phyloP scores from a whole-genome alignment of 2,113 vertebrate species.

The Conger conger region DNA sequence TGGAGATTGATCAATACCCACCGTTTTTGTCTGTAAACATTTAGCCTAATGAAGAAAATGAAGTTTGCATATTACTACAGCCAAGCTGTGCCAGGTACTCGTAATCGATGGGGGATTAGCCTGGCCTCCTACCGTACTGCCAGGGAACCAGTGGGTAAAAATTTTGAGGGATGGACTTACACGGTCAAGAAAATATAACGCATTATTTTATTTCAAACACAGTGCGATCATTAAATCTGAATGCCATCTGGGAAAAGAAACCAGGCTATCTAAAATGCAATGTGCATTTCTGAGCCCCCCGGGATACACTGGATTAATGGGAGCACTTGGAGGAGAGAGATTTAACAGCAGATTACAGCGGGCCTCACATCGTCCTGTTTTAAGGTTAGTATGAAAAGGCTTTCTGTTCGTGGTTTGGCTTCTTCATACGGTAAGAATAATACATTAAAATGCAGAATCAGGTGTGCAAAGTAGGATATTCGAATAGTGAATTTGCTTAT shows the following conservation, averaged over 20 bases:
- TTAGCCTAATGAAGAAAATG: slow-evolving; percentile 64
- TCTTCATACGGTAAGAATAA: slow-evolving; percentile 33
- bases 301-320: slow-evolving; percentile 54
- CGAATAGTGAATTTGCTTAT: slow-evolving; percentile 35
- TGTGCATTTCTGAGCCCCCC: slow-evolving; percentile 45
- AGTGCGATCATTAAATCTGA: slow-evolving; percentile 22
- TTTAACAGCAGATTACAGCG: slow-evolving; percentile 62
- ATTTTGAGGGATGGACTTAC: slow-evolving; percentile 29
- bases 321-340: slow-evolving; percentile 44
- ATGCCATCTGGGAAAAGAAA: slow-evolving; percentile 14
- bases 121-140: slow-evolving; percentile 18
- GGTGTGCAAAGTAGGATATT: slow-evolving; percentile 15
- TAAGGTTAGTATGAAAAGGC: slow-evolving; percentile 44
- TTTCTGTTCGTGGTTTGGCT: slow-evolving; percentile 45
- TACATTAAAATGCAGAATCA: slow-evolving; percentile 6
- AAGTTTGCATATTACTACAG: slow-evolving; percentile 62
- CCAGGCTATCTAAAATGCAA: slow-evolving; percentile 30
- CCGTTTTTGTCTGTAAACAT: slow-evolving; percentile 51
- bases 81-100: slow-evolving; percentile 46
- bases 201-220: slow-evolving; percentile 20
- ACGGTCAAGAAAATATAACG: slow-evolving; percentile 28
- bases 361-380: slow-evolving; percentile 49
- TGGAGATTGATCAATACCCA: slow-evolving; percentile 61
- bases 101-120: slow-evolving; percentile 48
- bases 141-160: slow-evolving; percentile 31